These are phyloP conservation scores for Colistium nudipinnis DNA, from an alignment of 2,113 vertebrate genomes.

Conservation along the genomic window DNA sequence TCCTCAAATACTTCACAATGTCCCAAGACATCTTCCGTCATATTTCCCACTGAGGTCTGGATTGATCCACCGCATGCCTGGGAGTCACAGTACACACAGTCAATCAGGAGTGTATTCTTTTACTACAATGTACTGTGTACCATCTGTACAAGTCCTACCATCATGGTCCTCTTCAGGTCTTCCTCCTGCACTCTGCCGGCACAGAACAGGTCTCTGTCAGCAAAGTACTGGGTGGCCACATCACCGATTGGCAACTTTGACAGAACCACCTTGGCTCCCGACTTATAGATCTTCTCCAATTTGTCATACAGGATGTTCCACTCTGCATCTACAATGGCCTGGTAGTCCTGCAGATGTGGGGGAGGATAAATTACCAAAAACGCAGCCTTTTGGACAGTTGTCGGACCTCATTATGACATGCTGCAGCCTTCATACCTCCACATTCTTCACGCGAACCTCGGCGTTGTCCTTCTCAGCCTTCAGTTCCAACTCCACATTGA, in stretches of 20 bases:
- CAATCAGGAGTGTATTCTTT: background rate
- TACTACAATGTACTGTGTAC: too few species aligned
- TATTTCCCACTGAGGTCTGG: conserved; percentile 90
- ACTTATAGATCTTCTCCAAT: conserved; percentile 91
- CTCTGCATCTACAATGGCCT: conserved; percentile 97
- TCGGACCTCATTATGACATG: background rate
- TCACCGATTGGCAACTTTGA: conserved; percentile 97
- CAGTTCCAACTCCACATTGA: conserved; percentile 96
- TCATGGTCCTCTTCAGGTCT: conserved; percentile 97
- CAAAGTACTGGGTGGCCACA: conserved; percentile 97
- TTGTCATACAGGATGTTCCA: conserved; percentile 99
- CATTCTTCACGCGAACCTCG: conserved; percentile 90
- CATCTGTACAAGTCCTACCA: conserved; percentile 80
- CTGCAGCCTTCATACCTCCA: conserved; percentile 82
- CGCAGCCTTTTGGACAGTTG: background rate
- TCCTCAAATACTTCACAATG: conserved; percentile 94
- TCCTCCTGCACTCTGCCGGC: conserved; percentile 95
- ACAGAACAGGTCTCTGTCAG: conserved; percentile 97
- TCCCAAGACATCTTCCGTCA: conserved; percentile 90
- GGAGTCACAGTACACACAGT: conserved; percentile 25
- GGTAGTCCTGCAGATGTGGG: conserved; percentile 88
- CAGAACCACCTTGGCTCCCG: conserved; percentile 94
- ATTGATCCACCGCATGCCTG: conserved; percentile 98
- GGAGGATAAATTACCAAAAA: too few species aligned
- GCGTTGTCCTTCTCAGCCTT: conserved; percentile 99